phyloP scores from a whole-genome alignment of 2,888 invertebrate genomes.

The Gandaritis pyraliata region DNA sequence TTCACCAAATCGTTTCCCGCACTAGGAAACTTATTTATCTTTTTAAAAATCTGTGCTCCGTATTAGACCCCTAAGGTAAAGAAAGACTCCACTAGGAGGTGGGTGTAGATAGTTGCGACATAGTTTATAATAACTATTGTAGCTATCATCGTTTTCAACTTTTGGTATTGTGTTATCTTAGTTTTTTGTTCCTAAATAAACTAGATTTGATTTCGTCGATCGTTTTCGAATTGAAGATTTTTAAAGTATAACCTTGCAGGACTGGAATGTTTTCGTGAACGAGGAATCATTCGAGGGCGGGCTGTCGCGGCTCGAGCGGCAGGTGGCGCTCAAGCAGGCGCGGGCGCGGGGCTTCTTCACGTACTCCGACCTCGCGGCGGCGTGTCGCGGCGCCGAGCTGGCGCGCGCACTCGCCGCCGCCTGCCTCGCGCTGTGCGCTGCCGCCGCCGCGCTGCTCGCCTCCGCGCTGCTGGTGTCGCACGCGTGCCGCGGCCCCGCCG shows the following conservation, averaged over 20 bases:
- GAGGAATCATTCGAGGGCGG: slow-evolving; percentile 90
- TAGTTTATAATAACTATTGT: too few relatives aligned
- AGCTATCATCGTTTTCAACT: too few relatives aligned
- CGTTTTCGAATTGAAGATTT: background rate
- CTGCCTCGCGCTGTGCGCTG: slow-evolving; percentile 46
- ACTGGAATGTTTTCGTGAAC: slow-evolving; percentile 94
- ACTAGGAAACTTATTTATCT: too few relatives aligned
- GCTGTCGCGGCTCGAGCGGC: slow-evolving; percentile 87
- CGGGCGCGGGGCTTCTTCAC: slow-evolving; percentile 91
- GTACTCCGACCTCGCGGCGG: slow-evolving; percentile 89
- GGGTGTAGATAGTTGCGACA: too few relatives aligned
- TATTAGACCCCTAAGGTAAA: too few relatives aligned
- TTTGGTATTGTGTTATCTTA: too few relatives aligned
- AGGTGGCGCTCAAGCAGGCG: slow-evolving; percentile 90
- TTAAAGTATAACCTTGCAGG: slow-evolving; percentile 69
- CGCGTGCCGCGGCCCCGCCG: slow-evolving; percentile 45
- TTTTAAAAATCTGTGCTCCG: too few relatives aligned
- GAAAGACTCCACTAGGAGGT: too few relatives aligned
- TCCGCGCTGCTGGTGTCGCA: slow-evolving; percentile 35
- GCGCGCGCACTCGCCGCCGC: slow-evolving; percentile 43
- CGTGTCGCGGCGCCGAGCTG: slow-evolving; percentile 68
- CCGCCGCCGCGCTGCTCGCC: slow-evolving; percentile 52
- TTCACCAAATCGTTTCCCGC: too few relatives aligned
- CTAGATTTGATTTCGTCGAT: background rate
- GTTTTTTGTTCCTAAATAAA: too few relatives aligned